Evolutionary conservation across 2,113 vertebrate species (phyloP).

Genomic region (Numida meleagris): DNA sequence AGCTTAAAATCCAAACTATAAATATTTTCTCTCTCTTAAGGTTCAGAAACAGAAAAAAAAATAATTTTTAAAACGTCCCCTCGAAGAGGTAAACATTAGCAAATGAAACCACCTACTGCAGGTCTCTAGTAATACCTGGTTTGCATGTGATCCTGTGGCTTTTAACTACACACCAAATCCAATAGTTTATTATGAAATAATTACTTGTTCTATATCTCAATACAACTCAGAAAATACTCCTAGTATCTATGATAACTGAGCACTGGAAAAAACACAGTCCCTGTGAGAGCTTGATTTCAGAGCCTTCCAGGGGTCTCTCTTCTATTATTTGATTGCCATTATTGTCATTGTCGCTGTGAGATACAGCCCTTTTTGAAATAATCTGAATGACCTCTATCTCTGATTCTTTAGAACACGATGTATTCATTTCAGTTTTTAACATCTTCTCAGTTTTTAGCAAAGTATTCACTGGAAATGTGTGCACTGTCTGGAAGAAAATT

Average conservation of each 20-base stretch:
- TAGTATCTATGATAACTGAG: background rate
- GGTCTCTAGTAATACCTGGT: background rate
- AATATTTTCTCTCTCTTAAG: background rate
- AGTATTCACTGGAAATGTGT: constrained; percentile 68
- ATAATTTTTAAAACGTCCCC: rapidly evolving
- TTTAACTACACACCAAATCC: background rate
- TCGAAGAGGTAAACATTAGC: rapidly evolving
- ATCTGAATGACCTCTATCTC: constrained; percentile 56
- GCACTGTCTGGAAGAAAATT: constrained; percentile 66
- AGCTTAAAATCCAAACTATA: background rate
- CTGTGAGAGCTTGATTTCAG: background rate
- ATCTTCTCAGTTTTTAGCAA: constrained; percentile 65
- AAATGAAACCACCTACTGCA: rapidly evolving
- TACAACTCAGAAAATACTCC: background rate
- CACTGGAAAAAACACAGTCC: background rate
- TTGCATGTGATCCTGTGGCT: background rate
- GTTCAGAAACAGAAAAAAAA: background rate
- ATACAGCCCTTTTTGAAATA: constrained; percentile 48
- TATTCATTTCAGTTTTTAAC: constrained; percentile 73
- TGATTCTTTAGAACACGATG: constrained; percentile 31
- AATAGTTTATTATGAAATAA: background rate
- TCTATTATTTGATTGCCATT: constrained; percentile 33
- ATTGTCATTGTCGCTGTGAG: constrained; percentile 46
- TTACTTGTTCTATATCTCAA: background rate
- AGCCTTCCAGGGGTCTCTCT: background rate